These are phyloP conservation scores for Neoscelio sp. DNA, from an alignment of 2,888 invertebrate species.

Conservation along the genomic window DNA sequence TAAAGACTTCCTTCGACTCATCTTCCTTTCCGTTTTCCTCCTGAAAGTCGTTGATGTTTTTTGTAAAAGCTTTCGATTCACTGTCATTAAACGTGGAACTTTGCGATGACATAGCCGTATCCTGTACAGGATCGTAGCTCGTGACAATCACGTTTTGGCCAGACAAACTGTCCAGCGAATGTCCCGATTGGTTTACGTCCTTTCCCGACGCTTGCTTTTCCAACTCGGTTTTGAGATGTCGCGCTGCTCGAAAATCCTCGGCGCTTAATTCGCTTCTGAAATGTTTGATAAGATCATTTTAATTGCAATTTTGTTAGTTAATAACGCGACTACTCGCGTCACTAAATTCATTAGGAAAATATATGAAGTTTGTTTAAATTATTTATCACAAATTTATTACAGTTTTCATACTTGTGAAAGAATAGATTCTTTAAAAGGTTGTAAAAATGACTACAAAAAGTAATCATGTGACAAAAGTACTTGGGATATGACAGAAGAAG, in stretches of 20 bases:
- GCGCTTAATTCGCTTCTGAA: slow-evolving; percentile 21
- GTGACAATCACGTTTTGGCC: slow-evolving; percentile 36
- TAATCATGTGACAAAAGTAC: slow-evolving; percentile 3
- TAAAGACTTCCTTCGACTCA: slow-evolving; percentile 27
- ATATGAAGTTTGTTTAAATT: too few relatives aligned
- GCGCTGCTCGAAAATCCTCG: slow-evolving; percentile 28
- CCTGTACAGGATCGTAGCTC: slow-evolving; percentile 43
- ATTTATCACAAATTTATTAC: too few relatives aligned
- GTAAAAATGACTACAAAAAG: slow-evolving; percentile 8
- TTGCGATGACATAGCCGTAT: slow-evolving; percentile 9
- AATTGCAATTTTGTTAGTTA: neutral
- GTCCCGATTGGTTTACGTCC: slow-evolving; percentile 20
- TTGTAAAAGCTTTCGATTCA: slow-evolving; percentile 25
- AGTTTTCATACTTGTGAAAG: too few relatives aligned
- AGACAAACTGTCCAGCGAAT: slow-evolving; percentile 43
- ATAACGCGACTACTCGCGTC: neutral
- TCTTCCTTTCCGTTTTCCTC: neutral
- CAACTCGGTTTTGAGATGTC: slow-evolving; percentile 51
- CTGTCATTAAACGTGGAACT: slow-evolving; percentile 23
- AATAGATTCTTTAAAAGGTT: slow-evolving; percentile 1
- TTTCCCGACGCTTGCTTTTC: slow-evolving; percentile 10
- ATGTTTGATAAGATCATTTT: slow-evolving; percentile 7
- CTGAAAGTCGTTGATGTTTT: slow-evolving; percentile 16
- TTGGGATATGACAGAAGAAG: neutral
- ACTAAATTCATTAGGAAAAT: too few relatives aligned